Evolutionary conservation across 2,888 invertebrate species (phyloP).

Genomic region (Lathronympha strigana): DNA sequence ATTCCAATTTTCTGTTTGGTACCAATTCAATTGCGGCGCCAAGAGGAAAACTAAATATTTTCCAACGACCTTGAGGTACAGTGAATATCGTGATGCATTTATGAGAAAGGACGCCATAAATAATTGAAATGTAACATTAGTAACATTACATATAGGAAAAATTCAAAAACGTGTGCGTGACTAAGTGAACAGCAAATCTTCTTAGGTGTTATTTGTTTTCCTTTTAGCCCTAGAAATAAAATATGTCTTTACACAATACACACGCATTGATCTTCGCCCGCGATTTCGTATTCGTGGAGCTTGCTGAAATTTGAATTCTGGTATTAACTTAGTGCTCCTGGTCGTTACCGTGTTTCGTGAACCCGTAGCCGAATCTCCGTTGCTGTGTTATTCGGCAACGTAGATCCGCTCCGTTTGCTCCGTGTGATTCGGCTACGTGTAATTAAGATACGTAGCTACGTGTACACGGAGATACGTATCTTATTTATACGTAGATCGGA

Average conservation of each 20-base stretch:
- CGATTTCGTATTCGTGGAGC: too few relatives aligned
- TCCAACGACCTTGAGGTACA: slow-evolving; percentile 15
- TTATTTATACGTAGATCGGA: too few relatives aligned
- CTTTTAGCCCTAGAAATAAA: background rate
- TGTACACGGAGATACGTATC: too few relatives aligned
- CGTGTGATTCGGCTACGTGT: too few relatives aligned
- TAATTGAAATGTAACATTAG: background rate
- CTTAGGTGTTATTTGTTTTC: background rate
- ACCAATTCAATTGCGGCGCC: background rate
- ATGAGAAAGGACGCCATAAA: slow-evolving; percentile 35
- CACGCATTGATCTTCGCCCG: too few relatives aligned
- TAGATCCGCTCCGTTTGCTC: too few relatives aligned
- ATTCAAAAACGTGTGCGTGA: background rate
- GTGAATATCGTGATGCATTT: slow-evolving; percentile 22
- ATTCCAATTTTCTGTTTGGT: background rate
- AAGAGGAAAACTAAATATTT: slow-evolving; percentile 14
- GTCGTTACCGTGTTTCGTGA: too few relatives aligned
- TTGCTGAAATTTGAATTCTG: too few relatives aligned
- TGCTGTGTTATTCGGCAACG: too few relatives aligned
- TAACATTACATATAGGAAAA: slow-evolving; percentile 6
- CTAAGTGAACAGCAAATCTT: background rate
- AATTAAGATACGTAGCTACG: too few relatives aligned
- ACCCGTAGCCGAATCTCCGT: too few relatives aligned
- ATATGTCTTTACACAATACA: background rate
- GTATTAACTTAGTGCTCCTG: too few relatives aligned